Percentiles rank a stretch among this genome's conserved stretches.
phyloP scores from a whole-genome alignment of 2,113 vertebrate species.

The Myodes glareolus region DNA sequence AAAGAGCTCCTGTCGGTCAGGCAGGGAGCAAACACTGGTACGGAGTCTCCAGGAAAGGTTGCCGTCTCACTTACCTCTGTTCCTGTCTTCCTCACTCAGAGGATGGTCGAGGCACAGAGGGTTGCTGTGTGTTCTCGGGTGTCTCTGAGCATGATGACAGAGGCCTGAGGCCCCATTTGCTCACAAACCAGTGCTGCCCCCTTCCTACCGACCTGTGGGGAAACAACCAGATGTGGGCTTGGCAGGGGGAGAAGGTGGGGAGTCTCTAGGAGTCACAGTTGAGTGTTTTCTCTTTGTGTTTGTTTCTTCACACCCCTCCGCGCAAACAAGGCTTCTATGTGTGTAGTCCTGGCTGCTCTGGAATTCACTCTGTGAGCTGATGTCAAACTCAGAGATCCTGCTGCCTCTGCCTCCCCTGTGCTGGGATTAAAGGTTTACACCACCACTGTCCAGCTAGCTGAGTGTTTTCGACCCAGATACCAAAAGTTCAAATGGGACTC shows the following conservation, averaged over 20 bases:
- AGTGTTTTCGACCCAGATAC: not conserved
- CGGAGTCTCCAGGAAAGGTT: rapidly evolving
- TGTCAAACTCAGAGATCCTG: not conserved
- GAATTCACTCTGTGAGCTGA: not conserved
- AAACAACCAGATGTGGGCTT: not conserved
- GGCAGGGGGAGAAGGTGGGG: rapidly evolving
- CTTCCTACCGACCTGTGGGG: rapidly evolving
- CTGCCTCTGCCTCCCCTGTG: not conserved
- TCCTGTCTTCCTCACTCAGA: too few species aligned
- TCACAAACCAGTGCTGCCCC: not conserved
- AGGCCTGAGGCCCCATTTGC: not conserved
- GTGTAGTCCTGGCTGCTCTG: not conserved
- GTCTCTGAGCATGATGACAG: not conserved
- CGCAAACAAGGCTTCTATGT: not conserved
- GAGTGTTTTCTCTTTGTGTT: not conserved
- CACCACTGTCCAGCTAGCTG: not conserved
- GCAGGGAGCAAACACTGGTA: rapidly evolving
- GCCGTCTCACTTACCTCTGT: not conserved
- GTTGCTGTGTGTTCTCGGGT: rapidly evolving
- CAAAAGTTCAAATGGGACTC: not conserved
- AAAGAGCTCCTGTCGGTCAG: not conserved
- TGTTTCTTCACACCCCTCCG: not conserved
- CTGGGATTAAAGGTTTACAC: not conserved
- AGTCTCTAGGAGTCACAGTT: not conserved
- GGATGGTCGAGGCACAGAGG: not conserved